Base-by-base conservation (phyloP, 1,140 invertebrate genomes). In the Hylyphantes graminicola region DNA sequence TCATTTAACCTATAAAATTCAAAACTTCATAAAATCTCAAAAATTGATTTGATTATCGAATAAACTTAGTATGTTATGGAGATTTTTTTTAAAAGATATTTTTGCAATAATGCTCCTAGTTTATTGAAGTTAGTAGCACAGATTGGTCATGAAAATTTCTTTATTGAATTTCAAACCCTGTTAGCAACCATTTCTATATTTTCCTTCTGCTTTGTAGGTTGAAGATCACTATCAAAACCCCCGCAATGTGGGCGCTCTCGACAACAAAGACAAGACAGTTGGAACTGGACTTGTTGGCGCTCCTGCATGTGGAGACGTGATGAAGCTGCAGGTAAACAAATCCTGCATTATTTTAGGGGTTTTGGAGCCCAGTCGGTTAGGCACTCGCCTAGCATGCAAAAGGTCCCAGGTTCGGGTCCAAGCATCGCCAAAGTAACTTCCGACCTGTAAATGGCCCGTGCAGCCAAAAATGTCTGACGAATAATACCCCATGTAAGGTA, bases 151-250 rank as follows among this genome's bases (percentile, higher is more conserved):
- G n/a, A n/a, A n/a, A 53, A 73, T 17, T 35, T 73, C 54, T 7
- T 59, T 48, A 15, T 35, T 72, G 51, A 15, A 48, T 54, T 51
- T 0, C 53, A n/a, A 51, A 76, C 7, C 17, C 9, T 19, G 35
- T 57, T n/a, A 73, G 15, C 6, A 9, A 8, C n/a, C 8, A n/a
- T 13, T 8, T 63, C 13, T 55, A 64, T 64, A 61, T 13, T 10
- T 51, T 19, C 21, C 21, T 51, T 73, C 3, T 77, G 3, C 1
- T 0, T n/a, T 76, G 9, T 19, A 99, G 95, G 97, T 99, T 10
- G 94, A 99, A 87, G 98, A 99, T 91, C 98, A 99, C 90, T 99
- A 99, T 91, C 98, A 99, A 91, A 99, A 99, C 91, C 98, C 98
- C 6, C 93, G 98, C 85, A 99, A 99, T 92, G 98, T 99, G 87